Percentiles rank a stretch among this genome's conserved stretches.
Evolutionary conservation across 92 coral and sea anemone species (phyloP).

Genomic region (Heteractis magnifica): DNA sequence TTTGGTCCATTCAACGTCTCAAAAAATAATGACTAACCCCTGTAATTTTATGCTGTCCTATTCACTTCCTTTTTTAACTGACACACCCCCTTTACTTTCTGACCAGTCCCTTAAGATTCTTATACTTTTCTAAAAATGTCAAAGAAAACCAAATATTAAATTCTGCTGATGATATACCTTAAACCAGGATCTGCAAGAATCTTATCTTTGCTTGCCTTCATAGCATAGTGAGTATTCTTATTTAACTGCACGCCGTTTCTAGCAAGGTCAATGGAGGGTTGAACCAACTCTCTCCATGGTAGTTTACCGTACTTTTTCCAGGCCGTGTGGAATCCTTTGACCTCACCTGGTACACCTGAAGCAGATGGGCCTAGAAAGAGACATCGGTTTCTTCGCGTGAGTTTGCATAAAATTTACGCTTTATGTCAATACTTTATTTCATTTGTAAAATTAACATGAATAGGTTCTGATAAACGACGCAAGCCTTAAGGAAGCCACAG

Average conservation of each 20-base stretch:
- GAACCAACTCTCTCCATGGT: slow-evolving; percentile 73
- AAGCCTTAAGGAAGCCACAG: no score
- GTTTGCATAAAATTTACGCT: no score
- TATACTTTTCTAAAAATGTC: not conserved
- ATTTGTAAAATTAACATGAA: no score
- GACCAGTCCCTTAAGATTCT: not conserved
- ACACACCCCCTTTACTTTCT: no score
- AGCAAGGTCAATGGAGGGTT: slow-evolving; percentile 77
- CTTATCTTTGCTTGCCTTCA: slow-evolving; percentile 10
- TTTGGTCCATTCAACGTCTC: no score
- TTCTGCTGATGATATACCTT: slow-evolving; percentile 39
- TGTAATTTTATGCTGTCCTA: no score
- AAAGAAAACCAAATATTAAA: no score
- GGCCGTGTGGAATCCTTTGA: slow-evolving; percentile 58
- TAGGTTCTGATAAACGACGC: no score
- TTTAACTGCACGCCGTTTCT: slow-evolving; percentile 64
- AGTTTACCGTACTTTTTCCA: slow-evolving; percentile 73
- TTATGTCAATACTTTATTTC: no score
- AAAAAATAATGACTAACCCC: no score
- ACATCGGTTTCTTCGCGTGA: not conserved
- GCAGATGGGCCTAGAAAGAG: slow-evolving; percentile 57
- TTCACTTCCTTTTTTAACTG: no score
- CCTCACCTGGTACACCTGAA: slow-evolving; percentile 83
- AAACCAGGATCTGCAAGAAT: slow-evolving; percentile 61
- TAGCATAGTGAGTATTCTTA: slow-evolving; percentile 42